phyloP scores from a whole-genome alignment of 2,113 vertebrate genomes.

The Bostrychus sinensis region DNA sequence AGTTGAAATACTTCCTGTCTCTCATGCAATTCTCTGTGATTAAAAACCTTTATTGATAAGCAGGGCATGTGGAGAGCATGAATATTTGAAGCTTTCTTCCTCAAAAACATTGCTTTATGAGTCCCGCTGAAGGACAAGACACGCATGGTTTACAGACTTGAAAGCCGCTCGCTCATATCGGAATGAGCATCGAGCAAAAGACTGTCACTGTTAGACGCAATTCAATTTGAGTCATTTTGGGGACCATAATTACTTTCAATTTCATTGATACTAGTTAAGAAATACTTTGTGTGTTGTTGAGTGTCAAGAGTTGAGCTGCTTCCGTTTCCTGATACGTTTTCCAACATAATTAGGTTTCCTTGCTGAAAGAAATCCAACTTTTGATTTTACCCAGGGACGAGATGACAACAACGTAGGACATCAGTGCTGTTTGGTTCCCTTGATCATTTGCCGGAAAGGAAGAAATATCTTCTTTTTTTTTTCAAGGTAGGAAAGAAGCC shows the following conservation, averaged over 20 bases:
- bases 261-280: not conserved
- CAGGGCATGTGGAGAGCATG: conserved; percentile 19
- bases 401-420: conserved; percentile 45
- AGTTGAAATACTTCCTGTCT: conserved; percentile 37
- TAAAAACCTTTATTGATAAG: conserved; percentile 52
- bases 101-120: conserved; percentile 34
- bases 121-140: conserved; percentile 24
- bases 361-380: conserved; percentile 41
- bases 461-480: not conserved
- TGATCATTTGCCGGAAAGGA: conserved; percentile 33
- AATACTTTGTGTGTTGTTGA: conserved; percentile 5
- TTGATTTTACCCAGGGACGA: conserved; percentile 40
- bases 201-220: not conserved
- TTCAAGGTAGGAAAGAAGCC: not conserved
- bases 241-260: not conserved
- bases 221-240: conserved; percentile 1
- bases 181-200: not conserved
- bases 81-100: conserved; percentile 50
- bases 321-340: conserved; percentile 21
- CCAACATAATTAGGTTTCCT: conserved; percentile 33
- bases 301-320: not conserved
- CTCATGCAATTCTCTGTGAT: conserved; percentile 20
- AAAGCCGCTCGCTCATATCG: conserved; percentile 15
- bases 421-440: conserved; percentile 39
- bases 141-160: conserved; percentile 33